These are phyloP conservation scores for Phalera bucephala DNA, from an alignment of 2,888 invertebrate species.

Conservation along the genomic window DNA sequence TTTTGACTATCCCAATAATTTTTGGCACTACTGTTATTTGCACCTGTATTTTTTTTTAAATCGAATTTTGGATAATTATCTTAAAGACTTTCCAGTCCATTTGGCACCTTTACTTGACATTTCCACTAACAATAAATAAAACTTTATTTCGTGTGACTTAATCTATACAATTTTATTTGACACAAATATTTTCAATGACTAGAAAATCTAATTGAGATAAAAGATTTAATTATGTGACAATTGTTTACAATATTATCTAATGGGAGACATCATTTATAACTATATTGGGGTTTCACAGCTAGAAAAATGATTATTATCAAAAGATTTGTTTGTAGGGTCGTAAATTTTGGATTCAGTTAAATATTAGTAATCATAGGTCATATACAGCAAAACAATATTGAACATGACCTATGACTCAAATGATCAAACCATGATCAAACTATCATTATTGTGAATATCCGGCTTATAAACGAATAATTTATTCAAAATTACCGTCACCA, in stretches of 20 bases:
- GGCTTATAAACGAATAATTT: too few relatives aligned
- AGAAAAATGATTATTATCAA: conserved; percentile 24
- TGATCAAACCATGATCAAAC: too few relatives aligned
- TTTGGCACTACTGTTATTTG: too few relatives aligned
- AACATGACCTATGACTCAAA: too few relatives aligned
- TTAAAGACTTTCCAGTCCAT: too few relatives aligned
- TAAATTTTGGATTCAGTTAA: conserved; percentile 1
- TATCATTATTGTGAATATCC: too few relatives aligned
- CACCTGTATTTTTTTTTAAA: too few relatives aligned
- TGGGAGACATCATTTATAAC: conserved; percentile 45
- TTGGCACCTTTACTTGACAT: conserved; percentile 8
- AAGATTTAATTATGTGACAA: conserved; percentile 17
- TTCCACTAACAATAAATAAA: conserved; percentile 13
- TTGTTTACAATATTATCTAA: conserved; percentile 24
- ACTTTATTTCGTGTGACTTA: conserved; percentile 15
- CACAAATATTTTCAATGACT: conserved; percentile 27
- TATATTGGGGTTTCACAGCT: conserved; percentile 53
- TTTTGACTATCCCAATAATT: too few relatives aligned
- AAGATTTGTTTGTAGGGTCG: neutral
- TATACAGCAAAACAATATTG: too few relatives aligned
- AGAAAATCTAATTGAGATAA: conserved; percentile 26
- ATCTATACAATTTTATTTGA: conserved; percentile 20
- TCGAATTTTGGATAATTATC: too few relatives aligned
- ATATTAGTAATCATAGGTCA: too few relatives aligned
- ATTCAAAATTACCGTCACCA: neutral